Evolutionary conservation across 2,888 invertebrate species (phyloP).

Genomic region (Tridacna crocea): DNA sequence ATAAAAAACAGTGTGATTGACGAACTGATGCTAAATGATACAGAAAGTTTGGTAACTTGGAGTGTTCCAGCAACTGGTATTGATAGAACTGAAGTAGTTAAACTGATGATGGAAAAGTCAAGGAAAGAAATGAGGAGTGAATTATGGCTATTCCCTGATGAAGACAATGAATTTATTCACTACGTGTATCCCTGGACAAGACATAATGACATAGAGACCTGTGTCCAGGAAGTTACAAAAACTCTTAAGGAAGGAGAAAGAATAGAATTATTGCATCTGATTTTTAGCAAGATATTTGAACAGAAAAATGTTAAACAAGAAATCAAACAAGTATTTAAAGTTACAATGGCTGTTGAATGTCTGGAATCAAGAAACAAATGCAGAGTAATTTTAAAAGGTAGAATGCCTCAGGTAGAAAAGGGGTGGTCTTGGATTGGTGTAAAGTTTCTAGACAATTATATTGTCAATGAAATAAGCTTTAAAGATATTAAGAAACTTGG

Average conservation of each 20-base stretch:
- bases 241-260: neutral
- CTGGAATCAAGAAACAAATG: constrained; percentile 2
- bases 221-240: neutral
- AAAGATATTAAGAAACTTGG: neutral
- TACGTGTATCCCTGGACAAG: neutral
- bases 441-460: neutral
- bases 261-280: neutral
- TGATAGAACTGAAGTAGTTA: neutral
- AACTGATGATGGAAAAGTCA: constrained; percentile 11
- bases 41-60: neutral
- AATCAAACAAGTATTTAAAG: neutral
- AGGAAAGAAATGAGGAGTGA: neutral
- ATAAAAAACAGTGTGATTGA: neutral
- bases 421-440: neutral
- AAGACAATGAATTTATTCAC: neutral
- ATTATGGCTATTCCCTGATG: neutral
- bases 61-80: constrained; percentile 3
- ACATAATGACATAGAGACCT: neutral
- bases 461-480: constrained; percentile 7
- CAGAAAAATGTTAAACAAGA: neutral
- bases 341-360: neutral
- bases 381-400: neutral
- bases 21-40: neutral
- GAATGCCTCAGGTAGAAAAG: neutral
- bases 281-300: neutral